Base-by-base conservation (phyloP, 2,888 invertebrate genomes). In the Hyalella azteca region DNA sequence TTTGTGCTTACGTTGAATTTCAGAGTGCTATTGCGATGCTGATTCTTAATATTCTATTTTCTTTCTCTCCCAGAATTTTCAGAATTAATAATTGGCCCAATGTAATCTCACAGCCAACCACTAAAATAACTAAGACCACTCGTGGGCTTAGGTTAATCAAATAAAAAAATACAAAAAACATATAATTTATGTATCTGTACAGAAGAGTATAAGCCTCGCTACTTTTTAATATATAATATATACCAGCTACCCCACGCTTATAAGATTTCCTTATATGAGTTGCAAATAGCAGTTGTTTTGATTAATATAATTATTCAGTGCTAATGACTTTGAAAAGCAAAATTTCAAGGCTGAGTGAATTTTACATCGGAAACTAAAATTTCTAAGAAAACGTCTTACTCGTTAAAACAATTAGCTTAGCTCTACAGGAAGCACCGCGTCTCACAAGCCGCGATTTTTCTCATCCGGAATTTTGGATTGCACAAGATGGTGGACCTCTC, bases 61-160 rank as follows among this genome's bases (percentile, higher is more conserved):
- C 13, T 66, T 66, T 36, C 13, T 19, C 0, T 66, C 36, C 36
- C 66, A 66, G 66, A 66, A 66, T 66, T 66, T 66, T 15, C 36
- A 36, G 66, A 29, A 66, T 45, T 15, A 66, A 22, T 66, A 66
- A 66, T 66, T 66, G 66, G 66, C 66, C 66, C 22, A 66, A 66
- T 66, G 66, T 66, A 66, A 66, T 66, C 66, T 7, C 22, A 66
- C 66, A 36, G 39, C 66, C n/a, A 36, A 19, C 26, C 9, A 32
- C 19, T 22, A 66, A n/a, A 7, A 7, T 19, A 29, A 19, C 66
- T 36, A 29, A 66, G 66, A 66, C 66, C 66, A 66, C 36, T 36
- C 66, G 66, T 66, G 66, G 66, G 66, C 66, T 66, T 36, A 54
- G 66, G 66, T 1, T 32, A 22, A n/a, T 36, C 9, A 11, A 22